Conservation (phyloP, 2,113 vertebrate genomes). For the Pao palembangensis region DNA sequence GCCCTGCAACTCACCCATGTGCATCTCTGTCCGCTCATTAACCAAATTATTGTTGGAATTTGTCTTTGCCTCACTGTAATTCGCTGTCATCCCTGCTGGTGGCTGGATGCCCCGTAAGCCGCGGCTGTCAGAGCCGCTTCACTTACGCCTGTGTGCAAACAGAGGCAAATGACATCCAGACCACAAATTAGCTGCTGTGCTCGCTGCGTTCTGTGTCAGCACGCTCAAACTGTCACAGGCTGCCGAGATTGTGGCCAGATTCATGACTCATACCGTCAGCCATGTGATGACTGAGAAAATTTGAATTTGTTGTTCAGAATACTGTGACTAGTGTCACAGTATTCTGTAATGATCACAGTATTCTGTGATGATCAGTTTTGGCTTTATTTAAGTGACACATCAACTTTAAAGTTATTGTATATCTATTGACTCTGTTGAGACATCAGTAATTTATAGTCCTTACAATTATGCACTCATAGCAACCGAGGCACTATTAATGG, state of each 20-base stretch:
- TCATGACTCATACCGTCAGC: slow-evolving; percentile 31
- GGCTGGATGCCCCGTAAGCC: slow-evolving; percentile 22
- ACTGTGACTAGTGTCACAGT: too few relatives aligned
- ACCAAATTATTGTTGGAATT: slow-evolving; percentile 25
- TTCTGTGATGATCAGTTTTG: neutral
- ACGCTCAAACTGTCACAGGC: slow-evolving; percentile 26
- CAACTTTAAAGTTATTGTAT: too few relatives aligned
- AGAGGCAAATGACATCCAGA: slow-evolving; percentile 3
- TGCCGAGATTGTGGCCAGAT: slow-evolving; percentile 27
- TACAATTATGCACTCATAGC: too few relatives aligned
- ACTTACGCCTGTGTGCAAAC: slow-evolving; percentile 4
- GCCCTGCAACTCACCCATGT: slow-evolving; percentile 10
- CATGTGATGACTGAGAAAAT: slow-evolving; percentile 6
- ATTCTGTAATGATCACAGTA: too few relatives aligned
- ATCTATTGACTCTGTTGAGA: too few relatives aligned
- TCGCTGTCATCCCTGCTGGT: slow-evolving; percentile 15
- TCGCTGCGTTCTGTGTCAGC: slow-evolving; percentile 20
- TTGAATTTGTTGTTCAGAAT: neutral
- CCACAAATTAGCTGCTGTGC: slow-evolving; percentile 38
- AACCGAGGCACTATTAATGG: too few relatives aligned
- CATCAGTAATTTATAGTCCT: too few relatives aligned
- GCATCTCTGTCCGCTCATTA: slow-evolving; percentile 38
- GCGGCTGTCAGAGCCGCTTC: slow-evolving; percentile 17
- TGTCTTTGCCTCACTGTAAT: slow-evolving; percentile 24
- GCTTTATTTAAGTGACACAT: neutral